Percentiles rank a stretch among this genome's conserved stretches.
Evolutionary conservation across 2,113 vertebrate species (phyloP).

Genomic region (Archocentrus centrarchus): DNA sequence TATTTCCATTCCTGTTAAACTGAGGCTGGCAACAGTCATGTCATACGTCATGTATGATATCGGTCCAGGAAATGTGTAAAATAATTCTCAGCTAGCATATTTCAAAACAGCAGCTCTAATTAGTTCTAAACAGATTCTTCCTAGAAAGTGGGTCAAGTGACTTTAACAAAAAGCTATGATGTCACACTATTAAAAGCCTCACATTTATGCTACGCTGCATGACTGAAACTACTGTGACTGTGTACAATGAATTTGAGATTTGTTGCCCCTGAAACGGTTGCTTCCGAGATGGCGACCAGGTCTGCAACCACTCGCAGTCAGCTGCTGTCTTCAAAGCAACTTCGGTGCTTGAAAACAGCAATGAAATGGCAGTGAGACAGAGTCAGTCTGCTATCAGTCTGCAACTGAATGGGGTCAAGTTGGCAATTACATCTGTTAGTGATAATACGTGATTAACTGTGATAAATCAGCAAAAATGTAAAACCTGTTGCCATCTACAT

Average conservation of each 20-base stretch:
- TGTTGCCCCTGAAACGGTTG: not conserved
- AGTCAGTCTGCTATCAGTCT: not conserved
- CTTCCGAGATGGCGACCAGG: not conserved
- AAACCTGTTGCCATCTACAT: not conserved
- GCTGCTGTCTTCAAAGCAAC: not conserved
- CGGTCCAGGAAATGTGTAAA: slow-evolving; percentile 55
- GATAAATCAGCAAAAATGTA: not conserved
- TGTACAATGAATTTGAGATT: not conserved
- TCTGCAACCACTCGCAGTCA: not conserved
- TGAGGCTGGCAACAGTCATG: not conserved
- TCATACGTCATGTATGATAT: slow-evolving; percentile 10
- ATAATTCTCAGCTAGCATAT: not conserved
- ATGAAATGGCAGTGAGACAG: not conserved
- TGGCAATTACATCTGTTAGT: not conserved
- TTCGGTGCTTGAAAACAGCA: not conserved
- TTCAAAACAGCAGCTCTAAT: slow-evolving; percentile 17
- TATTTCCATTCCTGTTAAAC: not conserved
- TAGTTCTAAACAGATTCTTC: slow-evolving; percentile 4
- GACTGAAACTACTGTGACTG: not conserved
- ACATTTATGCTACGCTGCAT: not conserved
- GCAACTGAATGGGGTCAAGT: not conserved
- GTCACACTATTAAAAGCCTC: not conserved
- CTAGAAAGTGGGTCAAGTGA: not conserved
- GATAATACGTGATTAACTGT: not conserved
- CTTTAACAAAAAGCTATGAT: not conserved